Conservation (phyloP, 2,797 vertebrate genomes). For the Bradypodion pumilum region DNA sequence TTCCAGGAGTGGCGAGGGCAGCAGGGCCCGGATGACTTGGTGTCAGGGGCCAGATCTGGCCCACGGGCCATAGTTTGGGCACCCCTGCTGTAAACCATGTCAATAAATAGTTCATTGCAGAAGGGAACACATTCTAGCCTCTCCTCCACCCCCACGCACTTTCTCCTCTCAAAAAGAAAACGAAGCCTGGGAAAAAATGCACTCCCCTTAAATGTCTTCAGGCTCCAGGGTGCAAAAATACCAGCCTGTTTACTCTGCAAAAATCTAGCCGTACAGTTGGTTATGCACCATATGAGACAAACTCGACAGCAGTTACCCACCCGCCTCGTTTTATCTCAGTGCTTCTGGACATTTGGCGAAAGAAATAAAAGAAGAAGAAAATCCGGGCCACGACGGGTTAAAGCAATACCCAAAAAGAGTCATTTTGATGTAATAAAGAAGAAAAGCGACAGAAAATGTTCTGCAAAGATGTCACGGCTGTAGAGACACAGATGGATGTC, state of each 20-base stretch:
- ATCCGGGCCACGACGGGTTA: neutral
- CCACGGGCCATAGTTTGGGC: too few species aligned
- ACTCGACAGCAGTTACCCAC: neutral
- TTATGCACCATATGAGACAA: neutral
- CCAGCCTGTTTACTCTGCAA: neutral
- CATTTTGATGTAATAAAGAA: conserved; percentile 14
- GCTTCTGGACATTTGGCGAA: neutral
- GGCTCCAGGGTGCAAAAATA: neutral
- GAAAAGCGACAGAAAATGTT: neutral
- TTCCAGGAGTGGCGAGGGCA: too few species aligned
- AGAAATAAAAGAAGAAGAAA: neutral
- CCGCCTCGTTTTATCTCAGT: too few species aligned
- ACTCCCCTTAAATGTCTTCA: neutral
- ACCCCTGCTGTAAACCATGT: neutral
- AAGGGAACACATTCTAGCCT: too few species aligned
- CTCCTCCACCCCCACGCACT: too few species aligned
- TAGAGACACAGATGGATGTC: neutral
- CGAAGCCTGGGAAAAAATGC: neutral
- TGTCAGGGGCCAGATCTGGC: too few species aligned
- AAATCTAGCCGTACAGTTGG: neutral
- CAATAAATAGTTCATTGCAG: neutral
- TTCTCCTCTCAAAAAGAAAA: neutral
- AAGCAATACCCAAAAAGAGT: conserved; percentile 10
- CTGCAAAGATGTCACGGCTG: neutral
- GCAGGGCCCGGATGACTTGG: too few species aligned